Evolutionary conservation across 92 coral and sea anemone genomes (phyloP).

Genomic region (Parazoanthus atlanticus): DNA sequence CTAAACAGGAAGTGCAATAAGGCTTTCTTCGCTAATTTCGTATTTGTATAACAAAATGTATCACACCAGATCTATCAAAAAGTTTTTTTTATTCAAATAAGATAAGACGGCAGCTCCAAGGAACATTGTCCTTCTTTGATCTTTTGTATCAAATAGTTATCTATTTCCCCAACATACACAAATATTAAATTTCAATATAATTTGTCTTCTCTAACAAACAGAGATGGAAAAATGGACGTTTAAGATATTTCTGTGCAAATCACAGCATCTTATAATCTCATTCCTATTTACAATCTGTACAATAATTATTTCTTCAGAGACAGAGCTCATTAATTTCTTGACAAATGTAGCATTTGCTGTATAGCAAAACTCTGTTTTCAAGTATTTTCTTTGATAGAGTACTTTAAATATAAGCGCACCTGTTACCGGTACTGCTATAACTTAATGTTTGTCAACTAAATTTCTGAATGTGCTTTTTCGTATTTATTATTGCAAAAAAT

Average conservation of each 20-base stretch:
- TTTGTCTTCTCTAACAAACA: background rate
- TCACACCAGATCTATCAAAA: conserved; percentile 5
- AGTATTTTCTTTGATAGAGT: conserved; percentile 13
- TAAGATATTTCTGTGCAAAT: conserved; percentile 12
- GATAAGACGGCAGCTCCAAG: conserved; percentile 1
- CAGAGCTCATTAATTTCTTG: background rate
- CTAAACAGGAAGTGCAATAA: background rate
- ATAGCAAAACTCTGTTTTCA: background rate
- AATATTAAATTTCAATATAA: conserved; percentile 3
- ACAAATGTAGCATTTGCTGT: background rate
- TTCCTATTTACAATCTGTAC: background rate
- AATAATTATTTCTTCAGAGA: background rate
- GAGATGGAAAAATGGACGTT: background rate
- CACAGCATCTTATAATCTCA: background rate
- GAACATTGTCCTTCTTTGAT: background rate
- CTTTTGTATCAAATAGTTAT: background rate
- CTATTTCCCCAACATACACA: background rate
- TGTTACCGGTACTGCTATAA: background rate
- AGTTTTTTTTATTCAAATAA: background rate
- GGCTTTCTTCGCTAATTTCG: background rate
- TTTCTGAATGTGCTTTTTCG: background rate
- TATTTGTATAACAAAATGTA: background rate
- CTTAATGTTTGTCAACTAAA: background rate
- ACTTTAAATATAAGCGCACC: conserved; percentile 9
- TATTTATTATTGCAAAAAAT: conserved; percentile 7